Evolutionary conservation across 2,888 invertebrate genomes (phyloP), one percentile per base, ranked within the genome.

Genomic region (Antheraea yamamai): DNA sequence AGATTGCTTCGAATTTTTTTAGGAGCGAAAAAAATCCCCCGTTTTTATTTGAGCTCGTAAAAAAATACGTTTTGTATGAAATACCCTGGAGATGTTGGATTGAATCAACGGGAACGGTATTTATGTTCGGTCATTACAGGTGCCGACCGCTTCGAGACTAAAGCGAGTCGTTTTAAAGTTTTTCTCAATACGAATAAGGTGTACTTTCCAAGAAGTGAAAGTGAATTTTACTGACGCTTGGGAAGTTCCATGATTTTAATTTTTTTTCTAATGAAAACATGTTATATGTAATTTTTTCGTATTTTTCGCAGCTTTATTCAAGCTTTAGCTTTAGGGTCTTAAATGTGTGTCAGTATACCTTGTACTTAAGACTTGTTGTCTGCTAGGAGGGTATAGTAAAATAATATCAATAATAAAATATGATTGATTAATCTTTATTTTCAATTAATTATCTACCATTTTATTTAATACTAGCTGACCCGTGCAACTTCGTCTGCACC

Each of bases 41-140:
- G 35, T 74, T 75, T 75, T 75, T 75, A 75, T 75, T 75, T 73
- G 39, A n/a, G 51, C 73, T 75, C 75, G 73, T 75, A 75, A 75
- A 75, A 47, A 73, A 52, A 73, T 73, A 66, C 73, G n/a, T 73
- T 77, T 75, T 68, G 83, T 85, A 88, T 88, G 88, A 87, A 84
- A 79, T 82, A 86, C 85, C 83, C 76, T 8, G n/a, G 58, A 78
- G 80, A 83, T 81, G 86, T 84, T 81, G 87, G 85, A 89, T 88
- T 87, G 89, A 88, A 90, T 86, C 84, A 84, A 79, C 47, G 47
- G 12, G 47, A 47, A 47, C 79, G 75, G 83, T 84, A 87, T 87
- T 88, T 87, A 89, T 83, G 82, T 81, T 81, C 83, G 75, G 78
- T 85, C 88, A 84, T 89, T 87, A 83, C 85, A 84, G 84, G 87